Conservation (phyloP, 2,888 invertebrate genomes). For the Chymomyza procnemis region DNA sequence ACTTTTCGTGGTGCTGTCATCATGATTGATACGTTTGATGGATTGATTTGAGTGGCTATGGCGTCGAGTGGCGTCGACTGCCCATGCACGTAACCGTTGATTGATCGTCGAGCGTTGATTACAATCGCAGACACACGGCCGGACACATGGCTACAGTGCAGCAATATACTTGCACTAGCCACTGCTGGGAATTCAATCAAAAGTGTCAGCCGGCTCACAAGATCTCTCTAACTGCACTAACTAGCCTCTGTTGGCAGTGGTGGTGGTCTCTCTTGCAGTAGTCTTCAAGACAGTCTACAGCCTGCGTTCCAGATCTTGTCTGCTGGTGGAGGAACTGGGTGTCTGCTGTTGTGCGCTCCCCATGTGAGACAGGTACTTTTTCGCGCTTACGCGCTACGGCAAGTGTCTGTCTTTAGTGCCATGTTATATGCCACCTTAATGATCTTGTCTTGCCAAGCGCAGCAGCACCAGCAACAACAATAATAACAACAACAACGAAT, state of each 20-base stretch:
- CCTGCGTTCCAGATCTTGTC: background rate
- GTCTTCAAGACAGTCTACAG: background rate
- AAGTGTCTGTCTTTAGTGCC: constrained; percentile 71
- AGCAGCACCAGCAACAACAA: constrained; percentile 26
- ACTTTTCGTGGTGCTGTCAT: constrained; percentile 64
- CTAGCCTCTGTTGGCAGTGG: constrained; percentile 39
- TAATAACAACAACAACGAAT: constrained; percentile 32
- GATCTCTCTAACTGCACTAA: constrained; percentile 60
- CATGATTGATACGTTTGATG: constrained; percentile 77
- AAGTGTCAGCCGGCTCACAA: constrained; percentile 67
- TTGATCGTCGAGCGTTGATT: constrained; percentile 67
- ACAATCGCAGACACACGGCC: constrained; percentile 52
- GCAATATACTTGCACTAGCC: constrained; percentile 41
- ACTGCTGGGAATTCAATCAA: constrained; percentile 75
- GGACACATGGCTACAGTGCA: constrained; percentile 11
- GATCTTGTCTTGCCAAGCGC: constrained; percentile 73
- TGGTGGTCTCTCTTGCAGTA: background rate
- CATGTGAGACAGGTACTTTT: constrained; percentile 70
- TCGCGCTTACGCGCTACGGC: constrained; percentile 49
- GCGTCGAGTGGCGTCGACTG: constrained; percentile 48
- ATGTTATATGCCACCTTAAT: constrained; percentile 76
- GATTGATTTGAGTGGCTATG: constrained; percentile 71
- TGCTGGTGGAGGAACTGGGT: constrained; percentile 13
- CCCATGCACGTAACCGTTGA: constrained; percentile 39
- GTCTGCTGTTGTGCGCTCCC: constrained; percentile 36